Conservation (phyloP, 2,888 invertebrate genomes). For the Ommatoiulus sabulosus region DNA sequence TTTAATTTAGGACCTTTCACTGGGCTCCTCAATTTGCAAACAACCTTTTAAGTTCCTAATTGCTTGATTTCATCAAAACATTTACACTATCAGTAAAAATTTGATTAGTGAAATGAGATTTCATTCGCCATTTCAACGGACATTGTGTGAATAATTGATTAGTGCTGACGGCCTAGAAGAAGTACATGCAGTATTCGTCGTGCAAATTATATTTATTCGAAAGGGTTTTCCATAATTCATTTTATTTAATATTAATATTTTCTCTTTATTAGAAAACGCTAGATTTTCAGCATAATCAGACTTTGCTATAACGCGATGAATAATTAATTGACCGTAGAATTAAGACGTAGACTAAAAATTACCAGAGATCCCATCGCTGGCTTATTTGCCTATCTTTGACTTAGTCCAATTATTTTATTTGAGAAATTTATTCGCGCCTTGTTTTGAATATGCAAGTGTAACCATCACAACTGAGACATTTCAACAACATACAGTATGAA, state of each 20-base stretch:
- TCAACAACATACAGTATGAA: too few relatives aligned
- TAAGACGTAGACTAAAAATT: neutral
- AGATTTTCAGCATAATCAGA: neutral
- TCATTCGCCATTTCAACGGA: neutral
- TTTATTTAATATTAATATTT: neutral
- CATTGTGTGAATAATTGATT: constrained; percentile 12
- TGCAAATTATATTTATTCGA: neutral
- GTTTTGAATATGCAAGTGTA: too few relatives aligned
- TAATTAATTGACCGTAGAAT: neutral
- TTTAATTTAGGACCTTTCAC: neutral
- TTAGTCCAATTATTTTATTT: too few relatives aligned
- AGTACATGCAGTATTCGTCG: too few relatives aligned
- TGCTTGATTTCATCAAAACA: constrained; percentile 23
- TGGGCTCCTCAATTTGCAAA: neutral
- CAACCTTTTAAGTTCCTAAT: neutral
- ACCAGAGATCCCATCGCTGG: neutral
- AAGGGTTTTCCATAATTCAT: neutral
- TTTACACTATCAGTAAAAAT: neutral
- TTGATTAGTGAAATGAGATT: constrained; percentile 26
- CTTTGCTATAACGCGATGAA: neutral
- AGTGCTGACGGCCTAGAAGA: neutral
- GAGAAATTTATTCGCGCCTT: too few relatives aligned
- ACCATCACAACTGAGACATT: too few relatives aligned
- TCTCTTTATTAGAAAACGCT: neutral
- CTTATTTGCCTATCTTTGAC: neutral